Percentiles rank a stretch among this genome's conserved stretches.
These are phyloP conservation scores for Harpalus rufipes DNA, from an alignment of 2,888 invertebrate species.

Conservation along the genomic window DNA sequence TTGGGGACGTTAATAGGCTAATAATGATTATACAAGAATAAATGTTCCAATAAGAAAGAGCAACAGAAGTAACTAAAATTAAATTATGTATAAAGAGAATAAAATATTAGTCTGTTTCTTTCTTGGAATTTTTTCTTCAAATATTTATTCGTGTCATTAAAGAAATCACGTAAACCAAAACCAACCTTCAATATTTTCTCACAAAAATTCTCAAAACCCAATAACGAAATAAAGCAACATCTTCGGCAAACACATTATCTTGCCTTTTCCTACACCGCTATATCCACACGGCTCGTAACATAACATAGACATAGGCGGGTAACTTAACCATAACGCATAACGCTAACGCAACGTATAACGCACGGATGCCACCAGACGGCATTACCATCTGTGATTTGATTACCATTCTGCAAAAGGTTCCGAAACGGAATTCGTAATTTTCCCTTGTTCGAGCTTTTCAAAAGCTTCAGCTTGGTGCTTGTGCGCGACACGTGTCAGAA, in stretches of 20 bases:
- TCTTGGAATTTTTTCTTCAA: background rate
- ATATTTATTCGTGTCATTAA: slow-evolving; percentile 6
- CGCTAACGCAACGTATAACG: slow-evolving; percentile 45
- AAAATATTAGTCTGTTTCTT: no score
- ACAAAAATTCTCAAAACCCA: background rate
- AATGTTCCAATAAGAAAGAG: no score
- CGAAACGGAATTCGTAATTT: slow-evolving; percentile 65
- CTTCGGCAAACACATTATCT: slow-evolving; percentile 45
- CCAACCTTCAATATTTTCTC: background rate
- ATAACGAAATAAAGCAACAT: slow-evolving; percentile 36
- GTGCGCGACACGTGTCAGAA: slow-evolving; percentile 58
- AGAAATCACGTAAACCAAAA: background rate
- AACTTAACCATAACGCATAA: slow-evolving; percentile 27
- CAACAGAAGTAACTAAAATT: no score
- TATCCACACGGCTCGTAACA: background rate
- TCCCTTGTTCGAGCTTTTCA: slow-evolving; percentile 58
- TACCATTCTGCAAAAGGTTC: slow-evolving; percentile 64
- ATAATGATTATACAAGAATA: no score
- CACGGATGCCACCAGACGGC: slow-evolving; percentile 49
- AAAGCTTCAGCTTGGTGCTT: slow-evolving; percentile 48
- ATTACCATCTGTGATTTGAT: slow-evolving; percentile 65
- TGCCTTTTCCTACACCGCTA: background rate
- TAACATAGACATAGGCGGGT: slow-evolving; percentile 1
- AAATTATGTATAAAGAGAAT: no score
- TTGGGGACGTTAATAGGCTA: no score